These are phyloP conservation scores for Drosophila multiciliata DNA, from an alignment of 2,888 invertebrate genomes.

Conservation along the genomic window DNA sequence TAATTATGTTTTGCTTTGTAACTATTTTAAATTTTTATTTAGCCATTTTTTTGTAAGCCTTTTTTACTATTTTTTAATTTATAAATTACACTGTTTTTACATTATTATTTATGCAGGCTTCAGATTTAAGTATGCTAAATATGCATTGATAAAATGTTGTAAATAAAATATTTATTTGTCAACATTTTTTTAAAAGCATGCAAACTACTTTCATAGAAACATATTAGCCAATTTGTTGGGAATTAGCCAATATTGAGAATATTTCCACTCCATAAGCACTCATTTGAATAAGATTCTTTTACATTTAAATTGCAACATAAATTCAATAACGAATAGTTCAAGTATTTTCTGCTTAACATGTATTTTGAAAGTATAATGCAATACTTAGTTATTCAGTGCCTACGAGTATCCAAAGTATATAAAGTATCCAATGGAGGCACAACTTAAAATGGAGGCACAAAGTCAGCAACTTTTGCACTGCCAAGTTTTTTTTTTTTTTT, in stretches of 20 bases:
- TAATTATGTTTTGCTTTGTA: not conserved
- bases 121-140: no score
- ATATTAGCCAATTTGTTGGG: not conserved
- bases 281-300: not conserved
- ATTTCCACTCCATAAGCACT: not conserved
- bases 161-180: not conserved
- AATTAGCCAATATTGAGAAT: not conserved
- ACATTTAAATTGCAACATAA: not conserved
- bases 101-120: no score
- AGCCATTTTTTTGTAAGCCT: no score
- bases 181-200: not conserved
- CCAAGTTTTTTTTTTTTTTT: not conserved
- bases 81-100: not conserved
- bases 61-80: not conserved
- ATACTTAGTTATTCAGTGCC: constrained; percentile 12
- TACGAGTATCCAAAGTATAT: not conserved
- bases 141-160: not conserved
- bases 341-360: not conserved
- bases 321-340: not conserved
- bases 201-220: not conserved
- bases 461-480: constrained; percentile 20
- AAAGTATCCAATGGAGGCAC: not conserved
- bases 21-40: no score
- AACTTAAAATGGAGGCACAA: not conserved
- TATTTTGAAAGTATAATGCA: constrained; percentile 21